Base-by-base conservation (phyloP, 1,140 invertebrate genomes). In the Palaemon carinicauda region DNA sequence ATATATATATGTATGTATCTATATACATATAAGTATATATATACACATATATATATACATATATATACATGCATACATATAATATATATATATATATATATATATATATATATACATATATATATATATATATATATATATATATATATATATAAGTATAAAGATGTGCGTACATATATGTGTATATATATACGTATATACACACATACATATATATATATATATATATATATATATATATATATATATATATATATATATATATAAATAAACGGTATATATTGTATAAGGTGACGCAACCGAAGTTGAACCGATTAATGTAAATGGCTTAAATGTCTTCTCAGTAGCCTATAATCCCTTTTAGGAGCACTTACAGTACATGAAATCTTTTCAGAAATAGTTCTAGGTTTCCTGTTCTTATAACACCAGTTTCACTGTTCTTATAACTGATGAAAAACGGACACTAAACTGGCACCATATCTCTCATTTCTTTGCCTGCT, bases 191-290 rank as follows among this genome's bases (percentile, higher is more conserved):
- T 60, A 60, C 17, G 17, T 60, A 60, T 60, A 3, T 60, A 60
- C 14, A 60, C 14, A 60, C 14, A 60, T 60, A 60, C 14, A 60
- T 60, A 60, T 60, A 60, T 60, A 60, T 60, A 60, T 60, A 60
- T 60, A 60, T 60, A 60, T 60, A 60, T 60, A 60, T 60, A 60
- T 60, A 60, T 60, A 60, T 60, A 60, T 60, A 60, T 60, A 60
- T 60, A 60, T 60, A 60, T 60, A 60, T 60, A 60, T 60, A 60
- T 60, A 60, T 60, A 60, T 60, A 24, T 60, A 60, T 60, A 60
- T 60, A 60, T 60, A 24, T 60, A 14, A n/a, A 24, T n/a, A n/a
- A n/a, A n/a, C n/a, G n/a, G n/a, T n/a, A n/a, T n/a, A n/a, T n/a
- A n/a, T n/a, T n/a, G n/a, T n/a, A n/a, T n/a, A n/a, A n/a, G n/a